A percentile compares a stretch with the other conserved stretches of the same genome.
Conservation (phyloP, 2,888 invertebrate genomes). For the Ypsolopha sequella region DNA sequence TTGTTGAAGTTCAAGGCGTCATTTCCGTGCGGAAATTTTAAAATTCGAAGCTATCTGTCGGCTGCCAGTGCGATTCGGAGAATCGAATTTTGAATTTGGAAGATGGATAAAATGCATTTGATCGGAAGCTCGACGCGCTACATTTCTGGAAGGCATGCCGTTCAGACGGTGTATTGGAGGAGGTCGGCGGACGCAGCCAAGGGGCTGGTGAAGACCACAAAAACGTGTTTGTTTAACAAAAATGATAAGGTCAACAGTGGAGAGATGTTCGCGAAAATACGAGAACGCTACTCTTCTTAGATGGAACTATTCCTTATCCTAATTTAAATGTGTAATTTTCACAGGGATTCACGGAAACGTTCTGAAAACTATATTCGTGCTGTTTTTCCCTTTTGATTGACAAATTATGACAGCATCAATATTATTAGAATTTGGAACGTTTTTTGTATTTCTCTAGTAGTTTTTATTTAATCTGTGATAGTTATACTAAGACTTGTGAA, state of each 20-base stretch:
- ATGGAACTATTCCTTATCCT: no score
- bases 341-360: no score
- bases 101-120: conserved; percentile 65
- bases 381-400: no score
- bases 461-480: no score
- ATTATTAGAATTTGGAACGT: no score
- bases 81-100: not conserved
- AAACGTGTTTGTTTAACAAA: conserved; percentile 70
- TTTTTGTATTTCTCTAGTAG: no score
- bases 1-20: no score
- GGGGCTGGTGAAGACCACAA: conserved; percentile 67
- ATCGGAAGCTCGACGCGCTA: conserved; percentile 80
- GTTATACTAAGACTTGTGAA: no score
- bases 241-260: conserved; percentile 56
- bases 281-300: conserved; percentile 40
- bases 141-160: conserved; percentile 79
- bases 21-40: not conserved
- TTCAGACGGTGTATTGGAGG: conserved; percentile 84
- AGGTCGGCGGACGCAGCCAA: conserved; percentile 57
- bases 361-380: no score
- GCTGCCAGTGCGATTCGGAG: not conserved
- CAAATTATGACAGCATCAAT: no score
- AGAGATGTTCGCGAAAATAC: conserved; percentile 56
- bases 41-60: not conserved
- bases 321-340: no score